phyloP scores from a whole-genome alignment of 2,113 vertebrate species.

The Antechinus stuartii region DNA sequence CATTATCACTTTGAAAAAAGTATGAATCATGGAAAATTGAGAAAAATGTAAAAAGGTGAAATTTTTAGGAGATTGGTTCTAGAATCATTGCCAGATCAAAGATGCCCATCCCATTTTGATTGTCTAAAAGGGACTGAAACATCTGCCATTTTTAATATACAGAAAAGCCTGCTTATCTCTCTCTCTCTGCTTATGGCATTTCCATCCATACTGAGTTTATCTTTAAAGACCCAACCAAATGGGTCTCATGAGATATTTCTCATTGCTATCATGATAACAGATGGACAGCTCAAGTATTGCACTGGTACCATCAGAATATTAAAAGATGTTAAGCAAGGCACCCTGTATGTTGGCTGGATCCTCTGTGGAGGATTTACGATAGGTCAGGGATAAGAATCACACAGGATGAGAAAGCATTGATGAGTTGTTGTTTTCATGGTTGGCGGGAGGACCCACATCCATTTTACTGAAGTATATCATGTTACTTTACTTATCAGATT shows the following conservation, averaged over 20 bases:
- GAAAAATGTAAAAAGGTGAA: background rate
- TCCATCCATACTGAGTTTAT: background rate
- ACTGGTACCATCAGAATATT: constrained; percentile 7
- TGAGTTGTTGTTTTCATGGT: background rate
- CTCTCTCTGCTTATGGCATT: background rate
- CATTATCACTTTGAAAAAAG: background rate
- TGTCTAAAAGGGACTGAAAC: background rate
- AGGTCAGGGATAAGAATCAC: background rate
- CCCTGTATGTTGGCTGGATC: background rate
- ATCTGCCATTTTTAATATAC: background rate
- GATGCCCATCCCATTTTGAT: background rate
- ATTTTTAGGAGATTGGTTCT: background rate
- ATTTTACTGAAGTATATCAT: background rate
- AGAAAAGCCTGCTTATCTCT: background rate
- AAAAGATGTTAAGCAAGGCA: background rate
- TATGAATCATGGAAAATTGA: background rate
- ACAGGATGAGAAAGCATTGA: background rate
- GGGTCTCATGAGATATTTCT: background rate
- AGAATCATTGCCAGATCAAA: background rate
- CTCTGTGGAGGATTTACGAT: background rate
- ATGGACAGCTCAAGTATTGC: background rate
- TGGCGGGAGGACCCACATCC: background rate
- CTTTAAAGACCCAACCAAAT: constrained; percentile 8
- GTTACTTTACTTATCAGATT: background rate
- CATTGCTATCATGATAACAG: background rate